These are phyloP conservation scores for Scophthalmus maximus DNA, from an alignment of 2,113 vertebrate genomes.

Conservation along the genomic window DNA sequence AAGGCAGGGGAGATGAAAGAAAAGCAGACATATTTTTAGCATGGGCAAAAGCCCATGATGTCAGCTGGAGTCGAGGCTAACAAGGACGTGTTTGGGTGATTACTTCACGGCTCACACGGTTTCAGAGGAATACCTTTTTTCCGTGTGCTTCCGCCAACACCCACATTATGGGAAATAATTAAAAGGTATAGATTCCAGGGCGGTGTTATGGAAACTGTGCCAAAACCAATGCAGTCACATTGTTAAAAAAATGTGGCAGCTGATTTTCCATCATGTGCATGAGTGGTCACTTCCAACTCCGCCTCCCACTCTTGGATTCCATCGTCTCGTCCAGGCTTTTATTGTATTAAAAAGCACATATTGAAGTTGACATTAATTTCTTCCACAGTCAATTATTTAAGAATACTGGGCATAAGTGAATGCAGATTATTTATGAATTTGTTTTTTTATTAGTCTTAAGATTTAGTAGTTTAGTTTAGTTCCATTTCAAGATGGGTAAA, in stretches of 20 bases:
- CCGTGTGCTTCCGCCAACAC: constrained; percentile 57
- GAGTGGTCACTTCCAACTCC: constrained; percentile 22
- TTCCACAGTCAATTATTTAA: constrained; percentile 40
- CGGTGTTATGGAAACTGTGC: constrained; percentile 36
- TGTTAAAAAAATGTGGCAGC: constrained; percentile 61
- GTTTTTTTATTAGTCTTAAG: too few species aligned
- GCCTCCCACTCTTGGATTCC: constrained; percentile 36
- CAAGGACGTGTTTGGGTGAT: constrained; percentile 68
- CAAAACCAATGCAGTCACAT: constrained; percentile 65
- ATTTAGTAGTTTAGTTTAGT: too few species aligned
- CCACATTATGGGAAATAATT: constrained; percentile 73
- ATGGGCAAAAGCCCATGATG: constrained; percentile 58
- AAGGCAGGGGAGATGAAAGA: constrained; percentile 70
- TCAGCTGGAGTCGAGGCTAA: constrained; percentile 57
- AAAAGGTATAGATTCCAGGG: constrained; percentile 65
- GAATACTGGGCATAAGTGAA: too few species aligned
- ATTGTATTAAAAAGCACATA: constrained; percentile 58
- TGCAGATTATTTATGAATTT: too few species aligned
- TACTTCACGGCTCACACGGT: constrained; percentile 63
- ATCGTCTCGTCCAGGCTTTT: constrained; percentile 41
- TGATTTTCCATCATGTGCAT: constrained; percentile 60
- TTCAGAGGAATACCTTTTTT: constrained; percentile 69
- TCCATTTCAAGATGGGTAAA: not conserved
- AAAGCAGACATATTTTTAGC: constrained; percentile 68
- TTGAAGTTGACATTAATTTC: constrained; percentile 64